Evolutionary conservation across 2,113 vertebrate genomes (phyloP), one percentile per base, ranked within the genome.

Genomic region (Phaethon lepturus): DNA sequence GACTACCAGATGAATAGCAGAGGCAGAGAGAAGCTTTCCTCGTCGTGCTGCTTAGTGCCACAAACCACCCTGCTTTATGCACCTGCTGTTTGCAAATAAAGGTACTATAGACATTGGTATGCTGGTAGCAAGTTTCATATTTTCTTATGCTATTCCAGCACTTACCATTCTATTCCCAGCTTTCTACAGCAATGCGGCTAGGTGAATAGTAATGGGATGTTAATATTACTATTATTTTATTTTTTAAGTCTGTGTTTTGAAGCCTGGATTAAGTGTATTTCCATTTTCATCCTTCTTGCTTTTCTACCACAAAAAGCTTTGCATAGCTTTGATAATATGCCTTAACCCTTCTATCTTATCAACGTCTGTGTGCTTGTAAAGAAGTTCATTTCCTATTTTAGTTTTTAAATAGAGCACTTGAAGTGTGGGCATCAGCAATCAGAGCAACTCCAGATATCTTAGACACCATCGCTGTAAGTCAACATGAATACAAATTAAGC

Each of bases 401-500:
- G 72, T 52, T 58, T 95, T 95, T 66, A 81, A 81, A 68, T 29
- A 50, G 63, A 89, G 74, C 71, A 58, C 63, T 90, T 75, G 44
- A 84, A 76, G 78, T 64, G 55, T 94, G 92, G 80, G 53, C 78
- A 93, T n/a, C 85, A 81, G 52, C 77, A 92, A 76, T 78, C 40
- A 90, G 52, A 91, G 77, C n/a, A 87, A 69, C 83, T 66, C 85
- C 88, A 79, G 80, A 50, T 91, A 56, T 86, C 77, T 76, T n/a
- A 86, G 88, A 64, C n/a, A 35, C 86, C 55, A 71, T 63, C 42
- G 2, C 13, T 40, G 53, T 38, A 91, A 92, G 69, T 88, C 92
- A 96, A 55, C 58, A 90, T 56, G 83, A 93, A 97, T 97, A 53
- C 80, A 92, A 95, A 97, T 92, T 53, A 69, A 94, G 75, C 29